Evolutionary conservation across 2,888 invertebrate species (phyloP).

Genomic region (Neoitamus cyanurus): DNA sequence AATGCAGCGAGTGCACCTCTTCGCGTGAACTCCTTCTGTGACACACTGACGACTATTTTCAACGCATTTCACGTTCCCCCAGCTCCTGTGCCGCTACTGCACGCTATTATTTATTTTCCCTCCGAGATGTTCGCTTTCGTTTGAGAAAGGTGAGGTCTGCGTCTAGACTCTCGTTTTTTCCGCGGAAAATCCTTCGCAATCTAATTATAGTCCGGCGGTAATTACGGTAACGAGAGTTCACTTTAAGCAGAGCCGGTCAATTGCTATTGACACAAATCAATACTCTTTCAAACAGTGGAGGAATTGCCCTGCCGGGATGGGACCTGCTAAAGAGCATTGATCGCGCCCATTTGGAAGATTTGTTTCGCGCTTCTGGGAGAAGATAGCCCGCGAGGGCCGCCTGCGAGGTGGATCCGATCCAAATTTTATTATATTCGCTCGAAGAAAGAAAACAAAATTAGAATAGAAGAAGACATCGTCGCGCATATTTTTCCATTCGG

Average conservation of each 20-base stretch:
- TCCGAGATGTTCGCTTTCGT: constrained; percentile 4
- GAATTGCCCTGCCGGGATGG: neutral
- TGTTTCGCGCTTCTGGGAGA: neutral
- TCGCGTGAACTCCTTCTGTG: constrained; percentile 6
- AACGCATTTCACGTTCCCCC: neutral
- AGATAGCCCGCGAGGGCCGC: neutral
- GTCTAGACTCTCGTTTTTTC: neutral
- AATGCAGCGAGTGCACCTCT: constrained; percentile 7
- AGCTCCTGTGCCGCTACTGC: neutral
- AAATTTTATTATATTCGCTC: constrained; percentile 36
- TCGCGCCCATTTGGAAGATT: neutral
- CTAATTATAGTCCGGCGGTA: constrained; percentile 22
- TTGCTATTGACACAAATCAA: neutral
- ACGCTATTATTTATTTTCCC: constrained; percentile 20
- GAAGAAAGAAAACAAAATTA: constrained; percentile 37
- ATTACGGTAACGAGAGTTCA: constrained; percentile 26
- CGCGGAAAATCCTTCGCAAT: constrained; percentile 9
- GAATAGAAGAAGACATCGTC: constrained; percentile 27
- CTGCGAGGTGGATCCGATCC: constrained; percentile 31
- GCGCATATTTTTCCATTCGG: constrained; percentile 18
- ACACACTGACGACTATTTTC: constrained; percentile 20
- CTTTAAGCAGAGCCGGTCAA: neutral
- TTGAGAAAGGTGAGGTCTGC: neutral
- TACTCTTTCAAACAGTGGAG: neutral
- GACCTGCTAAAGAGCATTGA: neutral